A percentile compares a stretch with the other conserved stretches of the same genome.
These are phyloP conservation scores for Propithecus coquereli DNA, from an alignment of 2,113 vertebrate species.

Conservation along the genomic window DNA sequence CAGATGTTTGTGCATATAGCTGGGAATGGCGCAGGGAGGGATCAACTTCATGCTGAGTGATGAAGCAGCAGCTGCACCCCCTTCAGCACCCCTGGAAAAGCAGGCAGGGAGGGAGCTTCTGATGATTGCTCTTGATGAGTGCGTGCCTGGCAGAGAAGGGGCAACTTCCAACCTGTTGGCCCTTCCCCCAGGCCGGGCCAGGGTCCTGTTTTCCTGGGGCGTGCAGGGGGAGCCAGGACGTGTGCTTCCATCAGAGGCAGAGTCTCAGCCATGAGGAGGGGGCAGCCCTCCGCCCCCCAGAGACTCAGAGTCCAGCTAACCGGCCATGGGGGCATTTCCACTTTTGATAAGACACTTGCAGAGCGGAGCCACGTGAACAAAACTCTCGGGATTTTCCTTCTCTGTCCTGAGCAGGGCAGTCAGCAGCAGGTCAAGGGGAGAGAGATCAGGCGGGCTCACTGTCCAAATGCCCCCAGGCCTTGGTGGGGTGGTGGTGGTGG, in stretches of 20 bases:
- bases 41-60: background rate
- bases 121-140: background rate
- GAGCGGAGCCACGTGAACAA: background rate
- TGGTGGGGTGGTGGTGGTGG: fast-evolving
- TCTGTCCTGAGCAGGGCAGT: background rate
- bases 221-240: background rate
- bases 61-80: background rate
- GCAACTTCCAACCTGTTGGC: background rate
- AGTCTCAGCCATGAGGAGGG: background rate
- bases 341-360: background rate
- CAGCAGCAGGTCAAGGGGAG: background rate
- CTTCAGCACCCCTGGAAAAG: background rate
- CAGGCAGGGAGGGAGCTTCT: background rate
- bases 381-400: background rate
- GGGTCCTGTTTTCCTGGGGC: background rate
- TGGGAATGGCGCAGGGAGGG: background rate
- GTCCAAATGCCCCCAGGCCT: background rate
- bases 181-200: background rate
- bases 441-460: background rate
- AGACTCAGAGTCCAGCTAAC: background rate
- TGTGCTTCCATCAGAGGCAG: background rate
- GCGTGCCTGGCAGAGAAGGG: background rate
- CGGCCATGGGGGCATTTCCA: background rate
- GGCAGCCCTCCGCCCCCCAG: background rate
- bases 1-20: background rate